Conservation (phyloP, 1,140 invertebrate species). For the Brachionus plicatilis region DNA sequence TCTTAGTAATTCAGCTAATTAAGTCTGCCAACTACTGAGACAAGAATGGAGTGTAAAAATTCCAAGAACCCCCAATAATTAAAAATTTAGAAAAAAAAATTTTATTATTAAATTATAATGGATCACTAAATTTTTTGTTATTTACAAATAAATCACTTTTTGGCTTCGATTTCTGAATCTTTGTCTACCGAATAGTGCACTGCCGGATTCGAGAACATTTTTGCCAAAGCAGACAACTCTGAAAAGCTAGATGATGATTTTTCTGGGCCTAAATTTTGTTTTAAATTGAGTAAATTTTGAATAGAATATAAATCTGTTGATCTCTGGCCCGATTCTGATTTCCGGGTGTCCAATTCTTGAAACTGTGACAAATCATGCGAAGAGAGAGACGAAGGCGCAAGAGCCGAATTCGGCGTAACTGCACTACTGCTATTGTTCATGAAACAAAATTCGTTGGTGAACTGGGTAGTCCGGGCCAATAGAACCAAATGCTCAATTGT, state of each 20-base stretch:
- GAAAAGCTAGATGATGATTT: neutral
- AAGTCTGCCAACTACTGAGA: neutral
- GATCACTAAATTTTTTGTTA: neutral
- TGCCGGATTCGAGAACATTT: neutral
- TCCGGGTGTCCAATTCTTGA: neutral
- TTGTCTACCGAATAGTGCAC: neutral
- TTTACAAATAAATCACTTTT: neutral
- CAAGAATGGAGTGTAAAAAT: neutral
- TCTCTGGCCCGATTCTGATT: neutral
- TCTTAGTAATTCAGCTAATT: neutral
- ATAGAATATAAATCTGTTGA: neutral
- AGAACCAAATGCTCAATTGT: constrained; percentile 73
- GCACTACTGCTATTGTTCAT: neutral
- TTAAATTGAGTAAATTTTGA: neutral
- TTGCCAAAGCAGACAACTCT: neutral
- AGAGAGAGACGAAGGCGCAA: neutral
- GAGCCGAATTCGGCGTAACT: neutral
- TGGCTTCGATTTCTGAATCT: neutral
- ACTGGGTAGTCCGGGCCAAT: neutral
- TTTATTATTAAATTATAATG: neutral
- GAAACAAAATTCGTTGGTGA: neutral
- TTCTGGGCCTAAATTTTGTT: neutral
- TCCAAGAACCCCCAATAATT: neutral
- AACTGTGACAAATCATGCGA: neutral
- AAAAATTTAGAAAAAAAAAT: neutral